phyloP scores from a whole-genome alignment of 2,113 vertebrate species.

The Australoheros scitulus region DNA sequence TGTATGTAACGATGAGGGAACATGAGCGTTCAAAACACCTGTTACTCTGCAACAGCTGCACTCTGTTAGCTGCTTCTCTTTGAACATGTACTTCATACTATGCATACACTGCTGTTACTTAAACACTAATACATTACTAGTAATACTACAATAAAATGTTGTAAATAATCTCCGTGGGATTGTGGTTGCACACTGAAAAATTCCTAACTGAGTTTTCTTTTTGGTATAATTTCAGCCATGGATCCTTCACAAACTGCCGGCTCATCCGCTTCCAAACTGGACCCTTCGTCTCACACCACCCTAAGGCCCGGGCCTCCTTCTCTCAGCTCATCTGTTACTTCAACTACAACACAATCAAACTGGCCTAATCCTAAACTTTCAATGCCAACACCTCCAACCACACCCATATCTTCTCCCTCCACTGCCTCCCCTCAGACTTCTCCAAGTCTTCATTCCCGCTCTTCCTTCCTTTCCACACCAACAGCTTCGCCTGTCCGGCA shows the following conservation, averaged over 20 bases:
- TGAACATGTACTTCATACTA: background rate
- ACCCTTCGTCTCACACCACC: slow-evolving; percentile 26
- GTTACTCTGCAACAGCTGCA: slow-evolving; percentile 16
- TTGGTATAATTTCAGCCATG: slow-evolving; percentile 63
- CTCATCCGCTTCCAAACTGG: slow-evolving; percentile 19
- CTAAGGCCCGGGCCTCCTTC: slow-evolving; percentile 28
- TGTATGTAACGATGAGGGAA: background rate
- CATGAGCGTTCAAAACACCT: slow-evolving; percentile 7
- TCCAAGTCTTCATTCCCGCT: slow-evolving; percentile 36
- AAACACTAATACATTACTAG: background rate
- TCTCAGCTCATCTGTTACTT: slow-evolving; percentile 23
- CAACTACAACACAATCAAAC: slow-evolving; percentile 11
- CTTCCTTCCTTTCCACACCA: slow-evolving; percentile 57
- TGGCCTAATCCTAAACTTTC: slow-evolving; percentile 37
- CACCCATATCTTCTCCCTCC: slow-evolving; percentile 38
- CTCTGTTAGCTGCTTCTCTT: background rate
- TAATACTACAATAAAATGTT: background rate
- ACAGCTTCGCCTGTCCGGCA: slow-evolving; percentile 47
- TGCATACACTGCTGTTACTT: background rate
- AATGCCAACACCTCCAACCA: slow-evolving; percentile 40
- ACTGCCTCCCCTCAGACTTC: slow-evolving; percentile 21
- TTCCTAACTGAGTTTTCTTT: background rate
- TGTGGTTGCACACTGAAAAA: background rate
- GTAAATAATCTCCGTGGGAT: background rate
- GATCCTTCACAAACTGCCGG: slow-evolving; percentile 44